A percentile compares a stretch with the other conserved stretches of the same genome.
Conservation (phyloP, 2,888 invertebrate species). For the Brachylomia viminalis region DNA sequence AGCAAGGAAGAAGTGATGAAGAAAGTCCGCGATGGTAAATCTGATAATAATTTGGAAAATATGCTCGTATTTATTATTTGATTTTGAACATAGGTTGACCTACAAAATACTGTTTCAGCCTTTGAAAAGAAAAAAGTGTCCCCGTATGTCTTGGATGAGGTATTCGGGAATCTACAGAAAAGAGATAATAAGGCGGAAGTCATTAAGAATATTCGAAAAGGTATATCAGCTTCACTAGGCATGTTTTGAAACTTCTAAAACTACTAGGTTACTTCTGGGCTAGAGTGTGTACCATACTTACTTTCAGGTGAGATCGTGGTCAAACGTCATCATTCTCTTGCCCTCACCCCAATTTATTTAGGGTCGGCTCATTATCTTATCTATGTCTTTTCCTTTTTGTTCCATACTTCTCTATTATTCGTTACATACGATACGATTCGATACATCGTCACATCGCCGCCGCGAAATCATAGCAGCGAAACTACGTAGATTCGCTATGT, state of each 20-base stretch:
- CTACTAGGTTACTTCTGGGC: too few species aligned
- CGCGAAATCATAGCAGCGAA: too few species aligned
- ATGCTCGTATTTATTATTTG: neutral
- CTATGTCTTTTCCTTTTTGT: too few species aligned
- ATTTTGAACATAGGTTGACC: neutral
- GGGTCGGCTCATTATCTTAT: too few species aligned
- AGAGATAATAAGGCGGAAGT: slow-evolving; percentile 32
- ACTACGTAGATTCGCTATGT: too few species aligned
- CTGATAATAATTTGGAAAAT: neutral
- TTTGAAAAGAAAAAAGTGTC: slow-evolving; percentile 33
- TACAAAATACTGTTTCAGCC: slow-evolving; percentile 14
- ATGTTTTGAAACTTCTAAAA: neutral
- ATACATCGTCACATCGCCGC: too few species aligned
- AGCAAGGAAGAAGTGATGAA: slow-evolving; percentile 32
- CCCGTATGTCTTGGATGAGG: slow-evolving; percentile 22
- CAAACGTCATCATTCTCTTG: too few species aligned
- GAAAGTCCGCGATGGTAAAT: slow-evolving; percentile 44
- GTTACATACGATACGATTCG: too few species aligned
- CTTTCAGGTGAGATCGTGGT: too few species aligned
- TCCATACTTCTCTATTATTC: too few species aligned
- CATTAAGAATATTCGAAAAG: slow-evolving; percentile 41
- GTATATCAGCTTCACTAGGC: neutral
- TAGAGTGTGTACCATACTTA: too few species aligned
- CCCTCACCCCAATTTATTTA: too few species aligned
- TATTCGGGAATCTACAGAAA: slow-evolving; percentile 22